These are phyloP conservation scores for Gracilinanus agilis DNA, from an alignment of 2,113 vertebrate species.

Conservation along the genomic window DNA sequence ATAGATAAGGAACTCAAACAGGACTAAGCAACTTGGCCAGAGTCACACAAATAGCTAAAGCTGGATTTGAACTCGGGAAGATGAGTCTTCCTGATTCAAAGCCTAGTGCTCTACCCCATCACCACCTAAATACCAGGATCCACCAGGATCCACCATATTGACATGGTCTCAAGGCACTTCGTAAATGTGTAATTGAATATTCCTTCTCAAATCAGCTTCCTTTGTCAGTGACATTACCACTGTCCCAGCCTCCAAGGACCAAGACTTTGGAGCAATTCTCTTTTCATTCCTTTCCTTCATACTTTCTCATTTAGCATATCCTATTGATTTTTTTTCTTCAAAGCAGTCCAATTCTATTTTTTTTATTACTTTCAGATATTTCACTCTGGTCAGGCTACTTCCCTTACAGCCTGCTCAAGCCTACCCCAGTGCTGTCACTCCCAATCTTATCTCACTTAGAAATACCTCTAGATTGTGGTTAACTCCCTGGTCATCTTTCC, in stretches of 20 bases:
- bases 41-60: too few relatives aligned
- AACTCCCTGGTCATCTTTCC: not conserved
- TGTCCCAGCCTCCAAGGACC: not conserved
- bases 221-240: not conserved
- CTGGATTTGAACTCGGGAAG: too few relatives aligned
- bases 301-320: not conserved
- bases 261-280: not conserved
- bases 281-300: not conserved
- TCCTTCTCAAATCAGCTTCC: conserved; percentile 4
- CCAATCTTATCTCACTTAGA: not conserved
- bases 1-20: too few relatives aligned
- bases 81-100: too few relatives aligned
- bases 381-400: not conserved
- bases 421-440: not conserved
- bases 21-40: too few relatives aligned
- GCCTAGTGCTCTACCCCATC: too few relatives aligned
- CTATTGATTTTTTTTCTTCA: not conserved
- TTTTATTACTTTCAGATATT: not conserved
- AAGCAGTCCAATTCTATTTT: not conserved
- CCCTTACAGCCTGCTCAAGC: not conserved
- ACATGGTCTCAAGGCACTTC: not conserved
- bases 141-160: not conserved
- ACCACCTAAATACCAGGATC: too few relatives aligned
- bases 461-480: not conserved
- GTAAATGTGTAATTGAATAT: not conserved